phyloP scores from a whole-genome alignment of 1,140 invertebrate genomes.

The Zaprionus inermis region DNA sequence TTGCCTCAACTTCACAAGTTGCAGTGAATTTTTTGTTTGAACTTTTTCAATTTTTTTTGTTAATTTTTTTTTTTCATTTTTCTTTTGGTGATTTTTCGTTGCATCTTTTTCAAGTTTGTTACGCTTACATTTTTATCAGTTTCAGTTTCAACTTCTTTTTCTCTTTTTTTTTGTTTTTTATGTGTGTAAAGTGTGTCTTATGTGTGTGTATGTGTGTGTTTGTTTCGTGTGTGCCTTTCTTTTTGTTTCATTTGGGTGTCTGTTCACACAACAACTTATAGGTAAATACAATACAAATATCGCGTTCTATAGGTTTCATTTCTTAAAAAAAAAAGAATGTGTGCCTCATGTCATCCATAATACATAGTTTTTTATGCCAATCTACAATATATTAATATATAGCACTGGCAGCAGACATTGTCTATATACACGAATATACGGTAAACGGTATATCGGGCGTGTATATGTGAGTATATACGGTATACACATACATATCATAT shows the following conservation, averaged over 20 bases:
- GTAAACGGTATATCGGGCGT: slow-evolving; percentile 13
- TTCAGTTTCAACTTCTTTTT: slow-evolving; percentile 69
- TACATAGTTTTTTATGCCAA: slow-evolving; percentile 63
- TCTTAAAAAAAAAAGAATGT: slow-evolving; percentile 81
- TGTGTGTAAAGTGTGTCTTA: slow-evolving; percentile 44
- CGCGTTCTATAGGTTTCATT: slow-evolving; percentile 75
- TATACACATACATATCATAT: slow-evolving; percentile 71
- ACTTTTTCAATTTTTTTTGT: slow-evolving; percentile 39
- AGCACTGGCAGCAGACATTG: slow-evolving; percentile 45
- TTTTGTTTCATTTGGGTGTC: slow-evolving; percentile 45
- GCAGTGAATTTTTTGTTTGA: slow-evolving; percentile 30
- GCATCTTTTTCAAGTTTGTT: slow-evolving; percentile 53
- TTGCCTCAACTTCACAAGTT: slow-evolving; percentile 35
- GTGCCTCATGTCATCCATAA: slow-evolving; percentile 81
- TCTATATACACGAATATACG: slow-evolving; percentile 26
- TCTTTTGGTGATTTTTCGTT: slow-evolving; percentile 34
- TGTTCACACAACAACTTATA: slow-evolving; percentile 73
- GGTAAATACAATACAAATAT: slow-evolving; percentile 82
- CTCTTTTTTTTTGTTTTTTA: slow-evolving; percentile 60
- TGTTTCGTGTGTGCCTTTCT: slow-evolving; percentile 25
- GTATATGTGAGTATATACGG: slow-evolving; percentile 29
- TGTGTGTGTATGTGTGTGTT: slow-evolving; percentile 37
- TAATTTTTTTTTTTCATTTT: slow-evolving; percentile 27
- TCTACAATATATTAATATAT: slow-evolving; percentile 30
- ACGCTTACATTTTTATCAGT: slow-evolving; percentile 72